Percentiles rank a stretch among this genome's conserved stretches.
Conservation (phyloP, 2,113 vertebrate species). For the Mandrillus leucophaeus region DNA sequence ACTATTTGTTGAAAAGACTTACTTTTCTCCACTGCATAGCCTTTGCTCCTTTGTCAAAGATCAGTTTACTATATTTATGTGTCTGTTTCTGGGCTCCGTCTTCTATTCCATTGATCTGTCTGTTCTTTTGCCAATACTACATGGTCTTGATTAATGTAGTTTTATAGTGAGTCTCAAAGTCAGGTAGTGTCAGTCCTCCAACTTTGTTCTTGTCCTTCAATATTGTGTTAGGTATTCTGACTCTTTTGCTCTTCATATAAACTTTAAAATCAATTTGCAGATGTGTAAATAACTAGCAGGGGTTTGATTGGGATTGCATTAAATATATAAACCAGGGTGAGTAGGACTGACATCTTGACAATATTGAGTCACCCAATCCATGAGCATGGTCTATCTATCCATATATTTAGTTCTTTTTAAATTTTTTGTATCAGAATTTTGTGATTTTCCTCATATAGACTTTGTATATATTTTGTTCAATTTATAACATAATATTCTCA, state of each 20-base stretch:
- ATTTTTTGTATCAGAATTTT: neutral
- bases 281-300: neutral
- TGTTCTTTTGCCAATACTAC: neutral
- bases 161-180: neutral
- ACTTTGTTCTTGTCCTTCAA: neutral
- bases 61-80: neutral
- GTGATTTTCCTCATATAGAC: neutral
- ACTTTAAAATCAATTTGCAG: neutral
- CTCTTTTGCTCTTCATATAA: neutral
- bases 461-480: neutral
- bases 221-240: neutral
- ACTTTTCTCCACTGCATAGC: neutral
- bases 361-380: neutral
- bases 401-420: neutral
- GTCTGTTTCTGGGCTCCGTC: neutral
- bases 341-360: neutral
- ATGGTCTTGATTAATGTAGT: neutral
- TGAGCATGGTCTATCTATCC: neutral
- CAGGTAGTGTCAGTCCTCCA: neutral
- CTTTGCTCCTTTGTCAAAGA: neutral
- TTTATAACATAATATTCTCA: neutral
- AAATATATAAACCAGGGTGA: neutral
- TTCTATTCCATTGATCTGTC: neutral
- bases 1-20: neutral
- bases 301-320: neutral